A percentile compares a stretch with the other conserved stretches of the same genome.
Conservation (phyloP, 2,113 vertebrate species). For the Acanthochromis polyacanthus region DNA sequence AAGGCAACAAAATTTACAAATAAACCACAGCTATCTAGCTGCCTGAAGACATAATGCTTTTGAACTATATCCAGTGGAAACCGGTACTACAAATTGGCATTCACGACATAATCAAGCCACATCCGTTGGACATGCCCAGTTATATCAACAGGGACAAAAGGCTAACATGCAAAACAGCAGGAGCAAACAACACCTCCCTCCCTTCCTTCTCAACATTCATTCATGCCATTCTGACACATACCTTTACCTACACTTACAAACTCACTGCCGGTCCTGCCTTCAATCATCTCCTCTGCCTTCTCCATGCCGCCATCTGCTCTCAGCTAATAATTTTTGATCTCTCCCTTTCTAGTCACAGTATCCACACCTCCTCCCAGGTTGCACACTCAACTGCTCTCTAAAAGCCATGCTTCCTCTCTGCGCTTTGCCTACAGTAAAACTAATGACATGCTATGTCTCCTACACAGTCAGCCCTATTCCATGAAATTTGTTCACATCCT, state of each 20-base stretch:
- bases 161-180: conserved; percentile 29
- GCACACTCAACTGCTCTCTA: conserved; percentile 16
- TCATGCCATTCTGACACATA: conserved; percentile 13
- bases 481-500: conserved; percentile 37
- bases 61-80: conserved; percentile 7
- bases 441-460: conserved; percentile 10
- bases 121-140: conserved; percentile 25
- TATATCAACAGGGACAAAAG: conserved; percentile 26
- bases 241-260: conserved; percentile 21
- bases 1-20: too few species aligned
- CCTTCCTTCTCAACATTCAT: conserved; percentile 6
- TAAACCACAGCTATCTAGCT: too few species aligned
- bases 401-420: conserved; percentile 29
- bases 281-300: conserved; percentile 7
- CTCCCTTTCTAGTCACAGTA: conserved; percentile 4
- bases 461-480: conserved; percentile 14
- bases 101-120: conserved; percentile 21
- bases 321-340: conserved; percentile 3
- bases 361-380: conserved; percentile 31
- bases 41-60: neutral
- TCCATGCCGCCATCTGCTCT: neutral
- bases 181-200: conserved; percentile 10
- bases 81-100: neutral
- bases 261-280: neutral
- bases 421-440: conserved; percentile 23